phyloP scores from a whole-genome alignment of 2,797 vertebrate species.

The Alca torda region DNA sequence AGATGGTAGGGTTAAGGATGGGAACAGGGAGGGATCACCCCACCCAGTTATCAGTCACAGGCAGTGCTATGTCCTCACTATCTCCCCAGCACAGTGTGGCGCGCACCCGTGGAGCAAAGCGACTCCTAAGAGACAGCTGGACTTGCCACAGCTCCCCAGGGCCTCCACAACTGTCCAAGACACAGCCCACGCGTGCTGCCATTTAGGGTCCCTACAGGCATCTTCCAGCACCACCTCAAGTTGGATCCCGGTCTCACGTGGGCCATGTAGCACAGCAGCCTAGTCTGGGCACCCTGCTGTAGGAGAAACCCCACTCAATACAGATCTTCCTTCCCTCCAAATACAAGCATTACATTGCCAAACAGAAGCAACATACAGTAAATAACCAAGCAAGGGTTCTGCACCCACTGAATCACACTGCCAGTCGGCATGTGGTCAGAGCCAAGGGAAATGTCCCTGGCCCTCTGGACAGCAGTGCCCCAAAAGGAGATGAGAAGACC shows the following conservation, averaged over 20 bases:
- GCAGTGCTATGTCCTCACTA: not conserved
- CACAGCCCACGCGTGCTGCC: fast-evolving
- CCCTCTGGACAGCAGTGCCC: not conserved
- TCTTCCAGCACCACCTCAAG: not conserved
- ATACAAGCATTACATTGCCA: fast-evolving
- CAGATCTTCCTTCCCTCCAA: not conserved
- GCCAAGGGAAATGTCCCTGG: not conserved
- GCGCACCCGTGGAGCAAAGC: not conserved
- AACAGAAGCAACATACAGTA: not conserved
- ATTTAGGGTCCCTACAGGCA: not conserved
- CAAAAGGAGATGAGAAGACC: not conserved
- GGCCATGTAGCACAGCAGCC: not conserved
- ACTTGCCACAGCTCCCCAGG: not conserved
- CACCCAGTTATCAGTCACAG: not conserved
- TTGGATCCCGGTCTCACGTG: fast-evolving
- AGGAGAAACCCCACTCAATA: not conserved
- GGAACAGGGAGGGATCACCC: not conserved
- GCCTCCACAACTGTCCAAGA: not conserved
- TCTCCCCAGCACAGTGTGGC: not conserved
- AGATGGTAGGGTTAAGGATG: slow-evolving; percentile 60
- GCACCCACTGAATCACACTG: not conserved
- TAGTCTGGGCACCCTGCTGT: too few species aligned
- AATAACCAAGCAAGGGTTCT: not conserved
- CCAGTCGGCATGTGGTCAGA: not conserved
- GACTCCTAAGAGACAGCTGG: too few species aligned